Base-by-base conservation (phyloP, 1,140 invertebrate genomes). In the Pissodes strobi region DNA sequence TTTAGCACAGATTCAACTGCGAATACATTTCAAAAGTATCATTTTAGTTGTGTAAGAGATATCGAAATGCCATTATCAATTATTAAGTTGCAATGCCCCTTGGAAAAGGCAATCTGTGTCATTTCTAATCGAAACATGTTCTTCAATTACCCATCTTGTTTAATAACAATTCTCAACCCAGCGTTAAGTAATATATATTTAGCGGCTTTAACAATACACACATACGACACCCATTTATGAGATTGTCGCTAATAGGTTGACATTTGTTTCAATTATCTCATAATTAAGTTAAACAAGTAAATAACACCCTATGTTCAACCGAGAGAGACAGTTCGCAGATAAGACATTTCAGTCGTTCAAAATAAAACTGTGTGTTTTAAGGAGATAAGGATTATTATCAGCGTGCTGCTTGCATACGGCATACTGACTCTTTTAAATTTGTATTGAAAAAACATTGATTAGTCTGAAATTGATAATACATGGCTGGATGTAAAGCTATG, bases 211-310 rank as follows among this genome's bases (percentile, higher is more conserved):
- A 19, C 41, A 45, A 45, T 45, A 15, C 41, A 18, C 19, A 6
- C 12, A 18, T 18, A 27, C 46, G 22, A 49, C 21, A 27, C 46
- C 46, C 46, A 27, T n/a, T 49, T 27, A 30, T n/a, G 25, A 39
- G 52, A 46, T 39, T 55, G 51, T 46, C 49, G 27, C 60, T 63
- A 63, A 63, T 53, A 55, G 52, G 25, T 53, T 55, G 52, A 63
- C 60, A 63, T 63, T 63, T 63, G 51, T 63, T 63, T 63, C 60
- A 63, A 63, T 63, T 63, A 63, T 63, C 49, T 56, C 49, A 46
- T 63, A 63, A 63, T 63, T 63, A 63, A 63, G 60, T 63, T 63
- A 63, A 63, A 63, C 60, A 63, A 63, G 60, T 56, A 63, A 63
- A 63, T 63, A 63, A 63, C 49, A 55, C 60, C 52, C 49, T 38